Base-by-base conservation (phyloP, 2,113 vertebrate genomes). In the Pongo pygmaeus region DNA sequence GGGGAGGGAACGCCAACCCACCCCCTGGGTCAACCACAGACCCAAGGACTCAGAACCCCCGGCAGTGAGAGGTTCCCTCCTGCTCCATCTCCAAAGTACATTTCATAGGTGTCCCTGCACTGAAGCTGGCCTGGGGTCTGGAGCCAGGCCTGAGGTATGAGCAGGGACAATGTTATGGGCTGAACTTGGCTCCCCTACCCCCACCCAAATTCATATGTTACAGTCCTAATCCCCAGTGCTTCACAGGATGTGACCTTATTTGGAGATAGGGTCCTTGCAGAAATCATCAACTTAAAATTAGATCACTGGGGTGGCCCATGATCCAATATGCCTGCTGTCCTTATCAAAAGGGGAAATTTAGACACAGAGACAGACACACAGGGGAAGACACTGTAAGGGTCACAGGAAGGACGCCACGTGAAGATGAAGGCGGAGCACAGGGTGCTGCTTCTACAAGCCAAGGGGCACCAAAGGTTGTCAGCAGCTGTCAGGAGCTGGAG, bases 131-230 rank as follows among this genome's bases (percentile, higher is more conserved):
- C n/a, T 3, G 52, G 72, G 72, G 35, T 20, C 25, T 18, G 87
- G 17, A 72, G 22, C 12, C 48, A 17, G n/a, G 35, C 4, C 84
- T 3, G 6, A 55, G 35, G 80, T n/a, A 27, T 69, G 79, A 38
- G 74, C 55, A 14, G 23, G 50, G 61, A 25, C 1, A 0, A 13
- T n/a, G 35, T 25, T 8, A 3, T 0, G 0, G 22, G 43, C 23
- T n/a, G 69, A 17, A 38, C 8, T 2, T 0, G 1, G 35, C 35
- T 77, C 70, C 70, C 67, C 38, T 10, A 11, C 61, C 61, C 27
- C 22, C 61, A 64, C 27, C 61, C 61, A 74, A 12, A 77, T 78
- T 69, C 69, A 0, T 23, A 5, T 1, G 27, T 23, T 52, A 67
- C n/a, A 61, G 43, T 80, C 89, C 83, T 17, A 13, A 75, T 6